Evolutionary conservation across 2,113 vertebrate genomes (phyloP).

Genomic region (Lepus europaeus): DNA sequence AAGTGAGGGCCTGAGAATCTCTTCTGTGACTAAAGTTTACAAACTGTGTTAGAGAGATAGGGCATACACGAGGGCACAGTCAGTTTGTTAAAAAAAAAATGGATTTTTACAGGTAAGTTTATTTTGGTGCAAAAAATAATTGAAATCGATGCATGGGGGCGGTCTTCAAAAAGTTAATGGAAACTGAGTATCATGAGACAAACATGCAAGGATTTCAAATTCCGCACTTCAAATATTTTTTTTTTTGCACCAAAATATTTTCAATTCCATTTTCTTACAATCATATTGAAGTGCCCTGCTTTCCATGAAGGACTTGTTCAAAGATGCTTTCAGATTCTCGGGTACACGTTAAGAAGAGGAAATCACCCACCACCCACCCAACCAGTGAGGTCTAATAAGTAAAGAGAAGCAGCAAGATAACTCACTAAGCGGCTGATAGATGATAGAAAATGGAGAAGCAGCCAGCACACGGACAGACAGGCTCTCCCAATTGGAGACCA

Average conservation of each 20-base stretch:
- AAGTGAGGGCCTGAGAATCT: background rate
- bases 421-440: no score
- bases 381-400: background rate
- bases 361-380: background rate
- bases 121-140: no score
- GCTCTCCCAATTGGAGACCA: background rate
- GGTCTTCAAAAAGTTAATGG: no score
- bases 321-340: slow-evolving; percentile 23
- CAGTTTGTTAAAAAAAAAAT: no score
- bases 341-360: background rate
- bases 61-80: background rate
- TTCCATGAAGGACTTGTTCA: slow-evolving; percentile 2
- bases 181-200: no score
- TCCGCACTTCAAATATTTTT: no score
- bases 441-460: background rate
- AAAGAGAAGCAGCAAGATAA: background rate
- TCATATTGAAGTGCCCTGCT: no score
- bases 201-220: no score
- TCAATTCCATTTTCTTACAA: no score
- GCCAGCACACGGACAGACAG: background rate
- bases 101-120: no score
- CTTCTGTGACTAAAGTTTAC: background rate
- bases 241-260: no score
- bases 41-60: background rate
- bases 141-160: no score